Conservation (phyloP, 2,888 invertebrate genomes). For the Mamestra brassicae region DNA sequence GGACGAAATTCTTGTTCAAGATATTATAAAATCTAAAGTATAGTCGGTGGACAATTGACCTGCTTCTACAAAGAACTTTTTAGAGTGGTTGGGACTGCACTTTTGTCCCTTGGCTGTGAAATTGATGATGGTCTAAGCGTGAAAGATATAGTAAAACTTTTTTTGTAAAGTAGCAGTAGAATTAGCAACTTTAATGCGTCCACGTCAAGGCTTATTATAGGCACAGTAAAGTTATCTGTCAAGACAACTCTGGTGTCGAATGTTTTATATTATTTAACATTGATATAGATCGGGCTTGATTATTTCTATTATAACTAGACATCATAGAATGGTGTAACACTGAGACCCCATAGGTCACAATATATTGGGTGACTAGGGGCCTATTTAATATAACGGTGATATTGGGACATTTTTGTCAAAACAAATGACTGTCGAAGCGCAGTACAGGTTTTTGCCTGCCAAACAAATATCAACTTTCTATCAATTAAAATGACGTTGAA, state of each 20-base stretch:
- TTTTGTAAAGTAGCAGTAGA: neutral
- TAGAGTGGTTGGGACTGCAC: no score
- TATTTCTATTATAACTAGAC: no score
- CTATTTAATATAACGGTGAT: neutral
- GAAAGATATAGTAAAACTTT: neutral
- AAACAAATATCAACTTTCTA: neutral
- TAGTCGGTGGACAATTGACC: no score
- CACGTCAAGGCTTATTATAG: neutral
- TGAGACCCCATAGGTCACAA: neutral
- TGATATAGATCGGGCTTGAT: no score
- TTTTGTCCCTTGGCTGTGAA: no score
- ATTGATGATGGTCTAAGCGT: no score
- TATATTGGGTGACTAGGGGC: neutral
- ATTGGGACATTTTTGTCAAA: neutral
- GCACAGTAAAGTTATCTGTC: neutral
- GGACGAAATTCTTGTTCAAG: no score
- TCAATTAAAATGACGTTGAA: neutral
- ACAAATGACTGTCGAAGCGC: neutral
- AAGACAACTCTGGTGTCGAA: neutral
- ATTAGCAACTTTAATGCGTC: neutral
- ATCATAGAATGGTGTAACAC: neutral
- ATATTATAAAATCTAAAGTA: no score
- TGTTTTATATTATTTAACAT: neutral
- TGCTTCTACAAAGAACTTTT: no score
- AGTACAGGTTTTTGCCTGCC: neutral